Conservation (phyloP, 1,140 invertebrate species). For the Diplogasteroides magnus region DNA sequence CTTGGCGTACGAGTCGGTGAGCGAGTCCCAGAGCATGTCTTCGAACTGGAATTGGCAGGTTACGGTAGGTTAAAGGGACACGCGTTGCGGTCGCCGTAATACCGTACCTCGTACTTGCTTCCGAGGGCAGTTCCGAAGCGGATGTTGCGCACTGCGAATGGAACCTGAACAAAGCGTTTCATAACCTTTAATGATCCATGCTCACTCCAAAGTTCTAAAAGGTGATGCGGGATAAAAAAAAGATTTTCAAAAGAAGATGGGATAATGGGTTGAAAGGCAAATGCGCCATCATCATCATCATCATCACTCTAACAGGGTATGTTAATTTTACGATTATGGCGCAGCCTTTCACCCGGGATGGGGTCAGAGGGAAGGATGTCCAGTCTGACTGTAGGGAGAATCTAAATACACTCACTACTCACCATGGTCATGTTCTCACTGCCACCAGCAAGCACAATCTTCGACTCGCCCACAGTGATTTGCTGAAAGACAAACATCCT, state of each 20-base stretch:
- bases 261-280: no score
- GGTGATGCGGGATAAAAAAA: no score
- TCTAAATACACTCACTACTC: not conserved
- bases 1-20: slow-evolving; percentile 82
- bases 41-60: slow-evolving; percentile 66
- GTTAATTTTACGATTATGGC: no score
- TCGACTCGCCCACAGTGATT: slow-evolving; percentile 76
- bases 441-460: slow-evolving; percentile 83
- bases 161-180: slow-evolving; percentile 64
- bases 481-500: slow-evolving; percentile 63
- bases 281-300: no score
- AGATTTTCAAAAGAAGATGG: no score
- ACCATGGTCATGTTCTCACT: slow-evolving; percentile 81
- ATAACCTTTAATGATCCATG: not conserved
- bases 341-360: no score
- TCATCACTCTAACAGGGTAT: no score
- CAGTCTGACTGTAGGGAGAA: no score
- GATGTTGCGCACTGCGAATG: slow-evolving; percentile 77
- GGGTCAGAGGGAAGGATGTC: no score
- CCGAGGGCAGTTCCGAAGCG: slow-evolving; percentile 87
- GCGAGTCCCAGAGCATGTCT: slow-evolving; percentile 83
- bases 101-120: slow-evolving; percentile 62
- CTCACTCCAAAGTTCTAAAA: no score
- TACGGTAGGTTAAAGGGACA: slow-evolving; percentile 5
- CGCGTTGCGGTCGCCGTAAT: not conserved